A percentile compares a stretch with the other conserved stretches of the same genome.
phyloP scores from a whole-genome alignment of 2,113 vertebrate genomes.

The Hyperoodon ampullatus region DNA sequence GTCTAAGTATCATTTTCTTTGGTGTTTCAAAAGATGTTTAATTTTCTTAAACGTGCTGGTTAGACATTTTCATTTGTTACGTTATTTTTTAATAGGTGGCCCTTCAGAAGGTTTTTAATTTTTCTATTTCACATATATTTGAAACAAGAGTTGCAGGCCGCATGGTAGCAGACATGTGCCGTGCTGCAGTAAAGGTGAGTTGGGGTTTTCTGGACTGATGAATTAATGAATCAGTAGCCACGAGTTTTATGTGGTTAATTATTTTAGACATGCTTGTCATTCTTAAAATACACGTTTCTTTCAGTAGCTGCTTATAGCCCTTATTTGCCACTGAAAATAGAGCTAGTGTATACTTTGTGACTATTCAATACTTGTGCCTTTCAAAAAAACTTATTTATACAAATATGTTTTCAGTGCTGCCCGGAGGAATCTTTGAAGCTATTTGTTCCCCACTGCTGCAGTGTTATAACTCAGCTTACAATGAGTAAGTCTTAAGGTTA shows the following conservation, averaged over 20 bases:
- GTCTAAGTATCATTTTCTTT: constrained; percentile 3
- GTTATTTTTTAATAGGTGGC: constrained; percentile 89
- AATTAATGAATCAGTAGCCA: not conserved
- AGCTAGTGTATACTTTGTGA: constrained; percentile 34
- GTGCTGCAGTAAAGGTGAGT: constrained; percentile 95
- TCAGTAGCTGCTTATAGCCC: not conserved
- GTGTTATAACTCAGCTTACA: constrained; percentile 94
- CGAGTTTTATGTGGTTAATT: not conserved
- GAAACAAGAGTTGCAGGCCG: constrained; percentile 97
- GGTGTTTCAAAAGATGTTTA: not conserved
- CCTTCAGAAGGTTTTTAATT: constrained; percentile 97
- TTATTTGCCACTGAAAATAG: constrained; percentile 8
- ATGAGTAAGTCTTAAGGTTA: constrained; percentile 90
- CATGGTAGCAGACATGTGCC: constrained; percentile 99
- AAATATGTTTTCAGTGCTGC: constrained; percentile 91
- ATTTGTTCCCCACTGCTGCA: constrained; percentile 97
- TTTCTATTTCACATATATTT: constrained; percentile 98
- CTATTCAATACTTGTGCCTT: constrained; percentile 30
- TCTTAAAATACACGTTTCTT: not conserved
- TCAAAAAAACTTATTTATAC: not conserved
- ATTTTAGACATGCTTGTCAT: not conserved
- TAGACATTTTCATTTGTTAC: not conserved
- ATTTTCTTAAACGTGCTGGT: constrained; percentile 6
- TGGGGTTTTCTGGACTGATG: not conserved
- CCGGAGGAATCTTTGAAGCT: constrained; percentile 95